Percentiles rank a stretch among this genome's conserved stretches.
These are phyloP conservation scores for Uloborus diversus DNA, from an alignment of 1,140 invertebrate species.

Conservation along the genomic window DNA sequence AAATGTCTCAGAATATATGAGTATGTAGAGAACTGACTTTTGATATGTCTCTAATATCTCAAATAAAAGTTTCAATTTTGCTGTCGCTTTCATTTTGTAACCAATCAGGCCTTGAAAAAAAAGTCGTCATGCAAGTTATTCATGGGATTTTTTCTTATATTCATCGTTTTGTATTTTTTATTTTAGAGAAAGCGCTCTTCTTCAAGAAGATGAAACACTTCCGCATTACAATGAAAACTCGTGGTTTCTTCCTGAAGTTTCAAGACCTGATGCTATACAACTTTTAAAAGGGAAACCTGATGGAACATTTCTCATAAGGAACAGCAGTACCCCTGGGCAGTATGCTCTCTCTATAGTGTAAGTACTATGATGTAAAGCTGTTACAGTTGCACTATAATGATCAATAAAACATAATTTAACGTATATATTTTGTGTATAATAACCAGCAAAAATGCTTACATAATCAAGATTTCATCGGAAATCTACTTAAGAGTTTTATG, in stretches of 20 bases:
- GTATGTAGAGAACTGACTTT: too few relatives aligned
- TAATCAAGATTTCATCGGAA: neutral
- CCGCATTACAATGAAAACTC: constrained; percentile 74
- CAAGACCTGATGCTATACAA: constrained; percentile 78
- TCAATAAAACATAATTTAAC: neutral
- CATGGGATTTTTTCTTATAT: too few relatives aligned
- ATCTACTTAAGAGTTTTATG: neutral
- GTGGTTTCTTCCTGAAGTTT: constrained; percentile 80
- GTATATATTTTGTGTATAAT: neutral
- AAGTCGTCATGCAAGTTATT: too few relatives aligned
- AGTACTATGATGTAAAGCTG: constrained; percentile 16
- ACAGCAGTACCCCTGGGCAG: constrained; percentile 71
- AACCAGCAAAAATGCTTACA: neutral
- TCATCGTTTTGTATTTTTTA: too few relatives aligned
- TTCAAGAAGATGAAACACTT: constrained; percentile 60
- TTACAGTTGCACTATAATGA: neutral
- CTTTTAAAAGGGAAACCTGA: constrained; percentile 77
- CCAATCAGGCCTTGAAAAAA: too few relatives aligned
- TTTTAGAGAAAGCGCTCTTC: constrained; percentile 49
- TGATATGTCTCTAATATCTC: too few relatives aligned
- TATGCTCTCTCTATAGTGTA: constrained; percentile 87
- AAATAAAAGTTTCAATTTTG: too few relatives aligned
- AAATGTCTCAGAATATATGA: too few relatives aligned
- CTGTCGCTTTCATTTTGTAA: too few relatives aligned
- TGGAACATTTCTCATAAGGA: constrained; percentile 91